Evolutionary conservation across 2,797 vertebrate species (phyloP).

Genomic region (Euphonia xanthogaster): DNA sequence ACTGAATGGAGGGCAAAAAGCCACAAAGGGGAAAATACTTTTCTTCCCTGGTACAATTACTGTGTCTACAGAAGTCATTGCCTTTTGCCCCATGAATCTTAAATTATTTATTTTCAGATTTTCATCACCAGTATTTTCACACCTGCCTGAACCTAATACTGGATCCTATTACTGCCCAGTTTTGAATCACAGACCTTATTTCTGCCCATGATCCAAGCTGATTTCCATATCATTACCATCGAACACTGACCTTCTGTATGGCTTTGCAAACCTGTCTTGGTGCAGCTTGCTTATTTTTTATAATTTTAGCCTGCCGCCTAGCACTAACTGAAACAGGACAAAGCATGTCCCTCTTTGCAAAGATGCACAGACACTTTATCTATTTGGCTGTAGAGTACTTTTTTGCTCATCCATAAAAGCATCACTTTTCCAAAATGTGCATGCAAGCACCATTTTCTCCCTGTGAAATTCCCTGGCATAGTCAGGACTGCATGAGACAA

Average conservation of each 20-base stretch:
- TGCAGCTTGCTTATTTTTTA: neutral
- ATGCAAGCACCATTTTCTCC: rapidly evolving
- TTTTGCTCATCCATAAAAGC: neutral
- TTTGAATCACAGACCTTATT: neutral
- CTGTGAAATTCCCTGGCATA: neutral
- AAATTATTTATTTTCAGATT: conserved; percentile 45
- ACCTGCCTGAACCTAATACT: conserved; percentile 13
- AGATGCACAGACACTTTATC: neutral
- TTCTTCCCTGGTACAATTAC: neutral
- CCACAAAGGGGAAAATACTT: conserved; percentile 18
- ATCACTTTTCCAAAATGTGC: neutral
- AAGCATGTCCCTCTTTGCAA: neutral
- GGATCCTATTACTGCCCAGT: conserved; percentile 1
- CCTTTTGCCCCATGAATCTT: neutral
- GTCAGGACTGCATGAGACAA: neutral
- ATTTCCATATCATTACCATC: conserved; percentile 2
- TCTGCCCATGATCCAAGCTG: neutral
- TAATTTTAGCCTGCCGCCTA: neutral
- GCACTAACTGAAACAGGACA: neutral
- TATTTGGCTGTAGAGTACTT: neutral
- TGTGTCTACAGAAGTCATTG: neutral
- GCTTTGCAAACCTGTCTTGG: neutral
- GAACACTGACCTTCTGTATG: neutral
- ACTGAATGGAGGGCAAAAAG: conserved; percentile 7
- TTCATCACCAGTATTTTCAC: neutral